Percentiles rank a stretch among this genome's conserved stretches.
phyloP scores from a whole-genome alignment of 2,113 vertebrate genomes.

The Serilophus lunatus region DNA sequence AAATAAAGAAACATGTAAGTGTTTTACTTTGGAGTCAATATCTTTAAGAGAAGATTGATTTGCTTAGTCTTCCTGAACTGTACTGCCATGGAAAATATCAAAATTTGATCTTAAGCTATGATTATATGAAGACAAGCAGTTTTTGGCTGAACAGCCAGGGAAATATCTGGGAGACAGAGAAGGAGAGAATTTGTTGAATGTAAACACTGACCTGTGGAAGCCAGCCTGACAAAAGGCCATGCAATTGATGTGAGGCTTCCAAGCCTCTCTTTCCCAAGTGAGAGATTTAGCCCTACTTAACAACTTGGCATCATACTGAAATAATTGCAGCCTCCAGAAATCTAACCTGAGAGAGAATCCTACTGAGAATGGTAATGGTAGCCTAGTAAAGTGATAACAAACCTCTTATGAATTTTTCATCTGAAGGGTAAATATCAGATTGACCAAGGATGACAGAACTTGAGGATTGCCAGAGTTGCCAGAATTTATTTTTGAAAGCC shows the following conservation, averaged over 20 bases:
- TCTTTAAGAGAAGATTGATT: neutral
- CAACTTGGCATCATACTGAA: neutral
- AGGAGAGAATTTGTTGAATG: neutral
- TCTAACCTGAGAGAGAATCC: neutral
- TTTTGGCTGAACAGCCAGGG: neutral
- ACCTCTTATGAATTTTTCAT: neutral
- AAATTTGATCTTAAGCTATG: neutral
- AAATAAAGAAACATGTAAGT: neutral
- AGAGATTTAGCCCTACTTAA: neutral
- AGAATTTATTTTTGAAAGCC: neutral
- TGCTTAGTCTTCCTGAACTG: neutral
- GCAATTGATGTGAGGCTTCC: neutral
- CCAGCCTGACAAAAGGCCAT: neutral
- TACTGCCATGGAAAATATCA: neutral
- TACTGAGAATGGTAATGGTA: neutral
- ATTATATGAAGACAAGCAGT: neutral
- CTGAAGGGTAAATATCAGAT: neutral
- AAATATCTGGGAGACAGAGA: neutral
- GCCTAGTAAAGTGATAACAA: neutral
- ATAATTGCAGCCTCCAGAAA: neutral
- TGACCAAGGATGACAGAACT: neutral
- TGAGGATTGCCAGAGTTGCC: neutral
- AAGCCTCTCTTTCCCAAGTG: neutral
- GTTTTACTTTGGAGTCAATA: neutral
- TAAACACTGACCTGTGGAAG: neutral